Percentiles rank a stretch among this genome's conserved stretches.
These are phyloP conservation scores for Apis florea DNA, from an alignment of 1,140 invertebrate genomes.

Conservation along the genomic window DNA sequence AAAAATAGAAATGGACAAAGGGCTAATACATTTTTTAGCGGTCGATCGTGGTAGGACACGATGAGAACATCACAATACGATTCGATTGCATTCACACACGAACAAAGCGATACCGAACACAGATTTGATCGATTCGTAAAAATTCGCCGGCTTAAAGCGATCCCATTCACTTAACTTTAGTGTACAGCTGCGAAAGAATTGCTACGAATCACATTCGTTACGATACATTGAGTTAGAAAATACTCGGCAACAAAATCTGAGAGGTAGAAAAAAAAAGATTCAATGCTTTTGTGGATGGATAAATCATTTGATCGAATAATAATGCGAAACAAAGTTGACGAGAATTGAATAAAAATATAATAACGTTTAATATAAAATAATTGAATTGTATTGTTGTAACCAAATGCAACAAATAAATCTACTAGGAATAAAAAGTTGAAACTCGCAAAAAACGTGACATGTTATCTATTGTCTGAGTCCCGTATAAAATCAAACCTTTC, in stretches of 20 bases:
- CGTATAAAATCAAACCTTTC: neutral
- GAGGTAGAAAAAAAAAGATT: neutral
- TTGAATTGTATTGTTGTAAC: neutral
- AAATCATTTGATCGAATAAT: neutral
- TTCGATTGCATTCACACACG: conserved; percentile 14
- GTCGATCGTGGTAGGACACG: neutral
- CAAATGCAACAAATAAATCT: neutral
- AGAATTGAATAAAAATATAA: too few species aligned
- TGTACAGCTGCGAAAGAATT: neutral
- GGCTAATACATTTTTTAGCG: conserved; percentile 7
- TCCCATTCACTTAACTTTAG: conserved; percentile 8
- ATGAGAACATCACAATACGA: neutral
- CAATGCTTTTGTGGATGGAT: neutral
- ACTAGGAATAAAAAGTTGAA: neutral
- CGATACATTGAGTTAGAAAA: conserved; percentile 2
- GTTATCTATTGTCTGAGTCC: too few species aligned
- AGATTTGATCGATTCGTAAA: conserved; percentile 21
- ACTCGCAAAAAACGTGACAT: neutral
- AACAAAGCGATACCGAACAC: conserved; percentile 8
- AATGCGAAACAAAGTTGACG: too few species aligned
- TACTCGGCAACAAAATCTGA: neutral
- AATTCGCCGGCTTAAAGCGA: conserved; percentile 21
- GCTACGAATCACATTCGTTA: conserved; percentile 19
- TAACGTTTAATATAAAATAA: neutral
- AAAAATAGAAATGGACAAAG: neutral